Evolutionary conservation across 2,888 invertebrate genomes (phyloP), one percentile per base, ranked within the genome.

Genomic region (Platerodrilus igneus): DNA sequence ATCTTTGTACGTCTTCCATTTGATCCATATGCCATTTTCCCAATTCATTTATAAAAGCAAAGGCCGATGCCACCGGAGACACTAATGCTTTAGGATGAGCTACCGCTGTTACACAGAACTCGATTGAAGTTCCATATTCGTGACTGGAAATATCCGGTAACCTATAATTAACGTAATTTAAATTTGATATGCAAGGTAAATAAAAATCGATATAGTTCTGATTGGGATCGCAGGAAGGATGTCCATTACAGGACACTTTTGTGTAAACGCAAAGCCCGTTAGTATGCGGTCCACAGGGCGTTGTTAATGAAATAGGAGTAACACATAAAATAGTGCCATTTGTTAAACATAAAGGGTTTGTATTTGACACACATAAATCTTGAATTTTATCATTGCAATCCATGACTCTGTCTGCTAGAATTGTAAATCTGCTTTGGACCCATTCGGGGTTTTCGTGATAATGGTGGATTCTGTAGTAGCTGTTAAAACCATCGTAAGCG

Each of bases 301-400:
- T 20, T 8, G 38, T 32, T 3, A 19, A 16, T 1, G 20, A 19
- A n/a, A 32, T 16, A 17, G 31, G 25, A 5, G 38, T 38, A 3
- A 26, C 26, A 8, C 38, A 38, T 26, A 38, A 19, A 5, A 32
- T 32, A n/a, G 38, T 38, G 9, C 25, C 26, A n/a, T 38, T 38
- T n/a, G 30, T 38, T n/a, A 38, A 20, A 17, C 38, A 38, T n/a
- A 38, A 23, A 3, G 38, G 25, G 19, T 38, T 25, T 4, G 38
- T 38, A 10, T 38, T 38, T 8, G 38, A 32, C 5, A 38, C 18
- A 11, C 38, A 38, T 27, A 32, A 25, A 0, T 19, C 14, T 8
- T 32, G n/a, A n/a, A n/a, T n/a, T n/a, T n/a, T n/a, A n/a, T n/a
- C n/a, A n/a, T n/a, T n/a, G n/a, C 38, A 38, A 7, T 38, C 29